A percentile compares a stretch with the other conserved stretches of the same genome.
Conservation (phyloP, 2,888 invertebrate genomes). For the Ceraclea dissimilis region DNA sequence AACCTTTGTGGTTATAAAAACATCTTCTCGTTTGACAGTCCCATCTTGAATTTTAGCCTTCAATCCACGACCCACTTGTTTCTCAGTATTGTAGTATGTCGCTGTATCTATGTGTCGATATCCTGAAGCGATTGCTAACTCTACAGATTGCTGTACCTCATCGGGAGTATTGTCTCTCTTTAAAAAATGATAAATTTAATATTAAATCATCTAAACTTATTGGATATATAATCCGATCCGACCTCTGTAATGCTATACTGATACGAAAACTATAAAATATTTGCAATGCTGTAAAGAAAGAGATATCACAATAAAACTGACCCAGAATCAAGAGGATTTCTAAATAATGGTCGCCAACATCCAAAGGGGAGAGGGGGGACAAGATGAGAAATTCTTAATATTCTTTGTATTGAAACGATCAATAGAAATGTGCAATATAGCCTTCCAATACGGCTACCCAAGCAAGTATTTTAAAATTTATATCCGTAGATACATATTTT, state of each 20-base stretch:
- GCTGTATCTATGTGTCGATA: slow-evolving; percentile 62
- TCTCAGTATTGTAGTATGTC: slow-evolving; percentile 47
- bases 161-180: slow-evolving; percentile 17
- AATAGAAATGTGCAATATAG: too few relatives aligned
- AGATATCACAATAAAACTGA: too few relatives aligned
- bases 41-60: slow-evolving; percentile 42
- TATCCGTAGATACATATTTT: not conserved
- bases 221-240: too few relatives aligned
- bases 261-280: not conserved
- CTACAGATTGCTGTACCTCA: slow-evolving; percentile 42
- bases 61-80: slow-evolving; percentile 48
- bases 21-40: slow-evolving; percentile 40
- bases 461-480: not conserved
- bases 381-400: too few relatives aligned
- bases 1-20: slow-evolving; percentile 53
- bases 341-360: too few relatives aligned
- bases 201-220: not conserved
- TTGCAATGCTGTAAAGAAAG: too few relatives aligned
- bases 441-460: too few relatives aligned
- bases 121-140: slow-evolving; percentile 52
- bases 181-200: slow-evolving; percentile 3
- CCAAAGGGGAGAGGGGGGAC: too few relatives aligned
- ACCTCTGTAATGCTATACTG: not conserved
- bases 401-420: too few relatives aligned
- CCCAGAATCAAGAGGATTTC: too few relatives aligned